Percentiles rank a stretch among this genome's conserved stretches.
Conservation (phyloP, 2,888 invertebrate species). For the Melieria picta region DNA sequence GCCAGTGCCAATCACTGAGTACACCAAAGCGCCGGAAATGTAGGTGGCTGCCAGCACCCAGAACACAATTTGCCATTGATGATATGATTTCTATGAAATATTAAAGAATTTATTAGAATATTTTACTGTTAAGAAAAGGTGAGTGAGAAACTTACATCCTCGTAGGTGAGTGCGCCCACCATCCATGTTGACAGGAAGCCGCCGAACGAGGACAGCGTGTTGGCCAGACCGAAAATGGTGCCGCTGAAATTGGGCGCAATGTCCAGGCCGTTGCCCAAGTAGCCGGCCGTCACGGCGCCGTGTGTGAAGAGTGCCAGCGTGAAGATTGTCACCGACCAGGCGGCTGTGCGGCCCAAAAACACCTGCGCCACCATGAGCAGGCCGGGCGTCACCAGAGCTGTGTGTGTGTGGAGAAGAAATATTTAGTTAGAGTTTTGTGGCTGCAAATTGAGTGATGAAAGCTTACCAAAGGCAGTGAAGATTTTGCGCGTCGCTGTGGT, state of each 20-base stretch:
- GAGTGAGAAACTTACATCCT: constrained; percentile 70
- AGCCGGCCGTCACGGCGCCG: constrained; percentile 87
- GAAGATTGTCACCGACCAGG: constrained; percentile 81
- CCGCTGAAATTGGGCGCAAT: constrained; percentile 90
- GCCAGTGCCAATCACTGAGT: constrained; percentile 72
- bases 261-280: constrained; percentile 85
- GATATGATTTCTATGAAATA: constrained; percentile 73
- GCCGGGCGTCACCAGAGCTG: constrained; percentile 74
- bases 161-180: constrained; percentile 80
- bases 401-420: constrained; percentile 35
- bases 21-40: constrained; percentile 72
- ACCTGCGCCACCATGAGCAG: constrained; percentile 80
- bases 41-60: constrained; percentile 81
- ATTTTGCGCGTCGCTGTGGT: constrained; percentile 79
- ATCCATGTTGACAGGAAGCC: constrained; percentile 85
- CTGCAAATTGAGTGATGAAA: too few relatives aligned
- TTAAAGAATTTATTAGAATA: constrained; percentile 8
- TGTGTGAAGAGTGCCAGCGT: constrained; percentile 83
- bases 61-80: constrained; percentile 84
- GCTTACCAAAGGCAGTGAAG: constrained; percentile 73
- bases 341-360: constrained; percentile 75
- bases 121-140: background rate
- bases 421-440: background rate
- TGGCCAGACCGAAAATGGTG: constrained; percentile 90
- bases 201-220: constrained; percentile 83